Evolutionary conservation across 2,888 invertebrate genomes (phyloP), one percentile per base, ranked within the genome.

Genomic region (Fragum fragum): DNA sequence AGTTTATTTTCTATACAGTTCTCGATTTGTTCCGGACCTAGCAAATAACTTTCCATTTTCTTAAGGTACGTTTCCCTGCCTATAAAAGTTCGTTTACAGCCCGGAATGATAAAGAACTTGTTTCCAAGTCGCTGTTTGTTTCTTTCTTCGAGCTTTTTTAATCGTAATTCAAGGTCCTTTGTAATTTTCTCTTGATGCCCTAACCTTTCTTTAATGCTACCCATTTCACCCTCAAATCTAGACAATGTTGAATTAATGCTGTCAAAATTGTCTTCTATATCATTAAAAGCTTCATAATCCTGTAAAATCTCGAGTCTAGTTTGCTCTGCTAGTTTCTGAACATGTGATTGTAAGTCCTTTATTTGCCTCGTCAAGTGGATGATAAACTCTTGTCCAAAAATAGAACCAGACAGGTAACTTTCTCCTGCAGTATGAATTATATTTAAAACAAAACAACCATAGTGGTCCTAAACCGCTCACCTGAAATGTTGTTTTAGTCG

Each of bases 281-380:
- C n/a, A 14, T 47, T 3, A 47, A 47, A 18, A 14, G 18, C n/a
- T n/a, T 47, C 47, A 21, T 11, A 23, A 14, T 26, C 23, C 26
- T 57, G 18, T 2, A 26, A 6, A n/a, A 57, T 1, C 23, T 57
- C 57, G 23, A 26, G 18, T 23, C 26, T 57, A 2, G 57, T 21
- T 57, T 57, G 57, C 23, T 57, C 57, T 11, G 57, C 57, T 23
- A 57, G 57, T 21, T 7, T 57, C 14, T 26, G 57, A 7, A 57
- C 26, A 23, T 57, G 26, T 5, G 26, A 5, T 14, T 57, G 57
- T 11, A 57, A n/a, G 1, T 57, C 57, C 26, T 26, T 21, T 1
- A 26, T 14, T 26, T 57, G 57, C 3, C 14, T 57, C 3, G 26
- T 57, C 57, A 57, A 26, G 3, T 5, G 14, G 5, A 2, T 3